These are phyloP conservation scores for Tachysurus fulvidraco DNA, from an alignment of 2,113 vertebrate genomes.

Conservation along the genomic window DNA sequence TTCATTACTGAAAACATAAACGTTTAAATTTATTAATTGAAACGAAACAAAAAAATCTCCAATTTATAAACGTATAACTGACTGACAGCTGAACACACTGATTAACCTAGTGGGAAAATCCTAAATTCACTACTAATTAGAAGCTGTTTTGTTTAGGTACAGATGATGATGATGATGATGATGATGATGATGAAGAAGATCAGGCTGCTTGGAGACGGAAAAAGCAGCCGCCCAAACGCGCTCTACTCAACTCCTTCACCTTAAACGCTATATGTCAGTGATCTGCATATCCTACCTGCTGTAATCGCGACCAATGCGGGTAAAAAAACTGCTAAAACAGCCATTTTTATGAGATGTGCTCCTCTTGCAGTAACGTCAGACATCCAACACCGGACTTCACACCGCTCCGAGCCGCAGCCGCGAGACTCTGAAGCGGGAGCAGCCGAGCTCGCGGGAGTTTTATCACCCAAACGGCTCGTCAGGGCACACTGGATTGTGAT, in stretches of 20 bases:
- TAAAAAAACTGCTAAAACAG: slow-evolving; percentile 76
- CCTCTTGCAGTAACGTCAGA: slow-evolving; percentile 38
- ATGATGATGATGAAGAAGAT: not conserved
- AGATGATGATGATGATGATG: not conserved
- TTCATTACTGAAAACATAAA: no score
- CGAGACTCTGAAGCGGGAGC: not conserved
- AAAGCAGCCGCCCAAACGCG: slow-evolving; percentile 21
- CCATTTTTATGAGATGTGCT: slow-evolving; percentile 71
- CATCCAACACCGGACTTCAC: not conserved
- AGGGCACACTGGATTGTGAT: not conserved
- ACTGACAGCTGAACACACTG: no score
- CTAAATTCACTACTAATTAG: not conserved
- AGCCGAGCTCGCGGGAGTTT: slow-evolving; percentile 16
- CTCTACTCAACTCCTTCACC: not conserved
- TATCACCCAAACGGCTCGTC: slow-evolving; percentile 2
- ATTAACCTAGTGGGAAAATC: not conserved
- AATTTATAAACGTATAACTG: not conserved
- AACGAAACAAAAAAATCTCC: not conserved
- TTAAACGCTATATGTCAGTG: no score
- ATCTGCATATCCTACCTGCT: slow-evolving; percentile 69
- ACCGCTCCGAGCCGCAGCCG: not conserved
- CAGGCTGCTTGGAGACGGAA: not conserved
- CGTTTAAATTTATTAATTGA: not conserved
- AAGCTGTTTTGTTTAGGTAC: not conserved
- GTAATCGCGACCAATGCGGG: slow-evolving; percentile 74